phyloP scores from a whole-genome alignment of 2,797 vertebrate species.

The Caiman crocodilus region DNA sequence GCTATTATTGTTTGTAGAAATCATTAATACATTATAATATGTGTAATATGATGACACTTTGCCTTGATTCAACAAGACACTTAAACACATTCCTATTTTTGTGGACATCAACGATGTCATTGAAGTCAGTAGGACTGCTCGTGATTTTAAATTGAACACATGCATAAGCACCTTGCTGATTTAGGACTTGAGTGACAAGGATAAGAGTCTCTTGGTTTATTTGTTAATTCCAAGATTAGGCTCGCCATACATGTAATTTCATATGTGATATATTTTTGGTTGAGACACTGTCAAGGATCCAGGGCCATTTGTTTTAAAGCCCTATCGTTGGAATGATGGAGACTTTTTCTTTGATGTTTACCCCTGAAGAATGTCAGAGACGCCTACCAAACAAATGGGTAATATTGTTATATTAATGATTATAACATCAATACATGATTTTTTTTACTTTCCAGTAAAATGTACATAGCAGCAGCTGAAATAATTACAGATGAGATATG shows the following conservation, averaged over 20 bases:
- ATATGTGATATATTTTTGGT: not conserved
- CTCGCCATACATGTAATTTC: not conserved
- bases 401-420: no score
- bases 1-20: not conserved
- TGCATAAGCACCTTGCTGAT: not conserved
- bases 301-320: not conserved
- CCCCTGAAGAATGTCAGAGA: not conserved
- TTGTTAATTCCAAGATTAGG: accelerated
- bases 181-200: not conserved
- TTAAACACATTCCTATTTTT: not conserved
- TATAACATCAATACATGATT: not conserved
- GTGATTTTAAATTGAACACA: not conserved
- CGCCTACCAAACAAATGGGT: not conserved
- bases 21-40: accelerated
- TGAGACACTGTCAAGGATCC: not conserved
- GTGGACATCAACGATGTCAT: accelerated
- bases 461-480: not conserved
- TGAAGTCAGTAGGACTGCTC: not conserved
- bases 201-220: not conserved
- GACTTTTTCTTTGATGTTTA: not conserved
- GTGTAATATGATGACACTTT: not conserved
- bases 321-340: not conserved
- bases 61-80: not conserved
- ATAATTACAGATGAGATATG: not conserved
- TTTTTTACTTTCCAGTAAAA: not conserved